Evolutionary conservation across 2,113 vertebrate genomes (phyloP).

Genomic region (Lota lota): DNA sequence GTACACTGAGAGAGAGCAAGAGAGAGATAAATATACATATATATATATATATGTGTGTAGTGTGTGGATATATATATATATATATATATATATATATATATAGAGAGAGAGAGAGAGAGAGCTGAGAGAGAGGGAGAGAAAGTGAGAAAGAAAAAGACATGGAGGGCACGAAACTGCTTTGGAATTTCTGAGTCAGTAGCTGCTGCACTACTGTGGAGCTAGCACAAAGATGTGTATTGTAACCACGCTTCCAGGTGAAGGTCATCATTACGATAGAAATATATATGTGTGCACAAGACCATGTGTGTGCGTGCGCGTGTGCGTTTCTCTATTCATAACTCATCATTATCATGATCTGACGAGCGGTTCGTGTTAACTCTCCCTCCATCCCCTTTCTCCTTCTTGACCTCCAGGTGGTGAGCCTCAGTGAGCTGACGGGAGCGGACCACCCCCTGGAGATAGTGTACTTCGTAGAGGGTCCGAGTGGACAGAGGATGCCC

Average conservation of each 20-base stretch:
- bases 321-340: background rate
- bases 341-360: background rate
- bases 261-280: background rate
- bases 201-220: too few species aligned
- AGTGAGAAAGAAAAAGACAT: background rate
- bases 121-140: background rate
- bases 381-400: background rate
- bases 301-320: conserved; percentile 5
- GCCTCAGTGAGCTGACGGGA: conserved; percentile 77
- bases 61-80: too few species aligned
- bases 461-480: conserved; percentile 92
- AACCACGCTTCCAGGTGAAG: background rate
- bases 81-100: too few species aligned
- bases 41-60: too few species aligned
- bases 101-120: conserved; percentile 17
- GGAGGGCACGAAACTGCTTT: background rate
- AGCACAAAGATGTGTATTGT: background rate
- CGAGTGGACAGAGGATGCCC: conserved; percentile 81
- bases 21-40: too few species aligned
- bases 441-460: conserved; percentile 85
- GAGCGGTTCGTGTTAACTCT: background rate
- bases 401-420: conserved; percentile 80
- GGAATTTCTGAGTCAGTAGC: too few species aligned
- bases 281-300: conserved; percentile 5
- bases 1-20: conserved; percentile 14